A percentile compares a stretch with the other conserved stretches of the same genome.
These are phyloP conservation scores for Sardinella longiceps DNA, from an alignment of 2,797 vertebrate species.

Conservation along the genomic window DNA sequence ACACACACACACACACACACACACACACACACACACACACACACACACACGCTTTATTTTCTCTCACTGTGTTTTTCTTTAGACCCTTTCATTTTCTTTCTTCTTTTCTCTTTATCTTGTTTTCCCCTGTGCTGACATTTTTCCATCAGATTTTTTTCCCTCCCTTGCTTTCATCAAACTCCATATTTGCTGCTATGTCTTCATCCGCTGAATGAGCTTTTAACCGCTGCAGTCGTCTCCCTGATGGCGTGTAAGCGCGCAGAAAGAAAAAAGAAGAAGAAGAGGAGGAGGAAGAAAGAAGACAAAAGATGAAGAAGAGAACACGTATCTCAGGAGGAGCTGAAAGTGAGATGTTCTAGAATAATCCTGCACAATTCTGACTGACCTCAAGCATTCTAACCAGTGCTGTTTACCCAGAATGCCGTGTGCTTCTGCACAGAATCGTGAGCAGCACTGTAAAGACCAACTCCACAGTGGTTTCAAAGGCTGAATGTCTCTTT, in stretches of 20 bases:
- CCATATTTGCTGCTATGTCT: neutral
- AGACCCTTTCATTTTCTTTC: neutral
- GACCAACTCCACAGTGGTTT: too few relatives aligned
- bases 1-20: too few relatives aligned
- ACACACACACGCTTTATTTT: too few relatives aligned
- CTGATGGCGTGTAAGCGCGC: slow-evolving; percentile 5
- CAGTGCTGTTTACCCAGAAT: neutral
- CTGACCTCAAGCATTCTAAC: neutral
- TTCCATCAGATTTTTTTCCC: slow-evolving; percentile 19
- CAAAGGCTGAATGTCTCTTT: neutral
- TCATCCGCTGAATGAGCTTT: neutral
- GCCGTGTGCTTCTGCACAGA: neutral
- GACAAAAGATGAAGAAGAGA: neutral
- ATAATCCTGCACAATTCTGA: neutral
- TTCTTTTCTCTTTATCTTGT: slow-evolving; percentile 21
- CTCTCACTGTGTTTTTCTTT: neutral
- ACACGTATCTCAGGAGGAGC: neutral
- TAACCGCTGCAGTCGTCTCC: slow-evolving; percentile 29
- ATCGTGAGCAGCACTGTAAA: too few relatives aligned
- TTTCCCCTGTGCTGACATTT: slow-evolving; percentile 2
- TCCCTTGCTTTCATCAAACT: neutral
- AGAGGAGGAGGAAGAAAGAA: too few relatives aligned
- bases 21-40: too few relatives aligned
- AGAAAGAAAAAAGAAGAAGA: too few relatives aligned
- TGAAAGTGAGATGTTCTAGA: neutral